Evolutionary conservation across 2,113 vertebrate species (phyloP), one percentile per base, ranked within the genome.

Genomic region (Tringa solitaria): DNA sequence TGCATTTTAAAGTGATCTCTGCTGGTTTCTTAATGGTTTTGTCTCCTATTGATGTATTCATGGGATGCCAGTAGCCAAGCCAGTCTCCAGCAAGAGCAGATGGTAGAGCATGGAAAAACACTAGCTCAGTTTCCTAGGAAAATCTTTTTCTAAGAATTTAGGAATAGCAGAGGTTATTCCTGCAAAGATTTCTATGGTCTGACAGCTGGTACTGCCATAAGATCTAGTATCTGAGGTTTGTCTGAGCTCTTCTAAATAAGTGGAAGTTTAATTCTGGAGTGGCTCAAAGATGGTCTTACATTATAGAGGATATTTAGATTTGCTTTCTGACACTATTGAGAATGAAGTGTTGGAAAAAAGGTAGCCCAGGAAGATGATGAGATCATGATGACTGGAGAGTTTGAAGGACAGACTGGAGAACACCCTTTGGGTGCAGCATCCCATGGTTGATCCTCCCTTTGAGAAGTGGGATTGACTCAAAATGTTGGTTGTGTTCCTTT

Each of bases 201-300:
- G 95, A 45, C 77, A 87, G 89, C 78, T 96, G 93, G 74, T 93
- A 32, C 84, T 85, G 74, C 54, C 56, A 26, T 46, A 54, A 89
- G 81, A 91, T 84, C 39, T 79, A 96, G 94, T 95, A 96, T 80
- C 75, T 70, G 87, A 94, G 37, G 72, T 92, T 96, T 37, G 30
- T 96, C 87, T 17, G 32, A 95, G 93, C 84, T 95, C 93, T 82
- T 93, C 97, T 61, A 94, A 97, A 97, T 93, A 94, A 53, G 93
- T 97, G 84, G 84, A 19, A 28, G 64, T 77, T 95, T 80, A 63
- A 79, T 85, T 97, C 80, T 93, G 87, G 76, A 81, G 79, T 32
- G 72, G 57, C 21, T 91, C 50, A 30, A 76, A 82, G 61, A 68
- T 33, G 70, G 48, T 89, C 35, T 67, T 89, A 32, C 37, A 46